Conservation (phyloP, 1,140 invertebrate genomes). For the Hetaerina americana region DNA sequence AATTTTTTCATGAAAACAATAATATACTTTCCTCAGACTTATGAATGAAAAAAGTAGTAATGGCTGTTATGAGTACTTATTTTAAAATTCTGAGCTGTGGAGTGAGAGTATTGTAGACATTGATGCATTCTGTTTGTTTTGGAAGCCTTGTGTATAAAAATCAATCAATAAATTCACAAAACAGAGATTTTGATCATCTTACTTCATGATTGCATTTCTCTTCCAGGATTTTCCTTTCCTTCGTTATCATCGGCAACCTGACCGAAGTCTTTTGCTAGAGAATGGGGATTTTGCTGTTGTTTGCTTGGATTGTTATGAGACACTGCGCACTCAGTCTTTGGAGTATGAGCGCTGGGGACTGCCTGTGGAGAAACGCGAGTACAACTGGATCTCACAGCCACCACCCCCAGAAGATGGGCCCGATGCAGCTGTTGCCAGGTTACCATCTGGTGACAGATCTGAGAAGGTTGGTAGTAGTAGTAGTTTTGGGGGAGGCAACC, state of each 20-base stretch:
- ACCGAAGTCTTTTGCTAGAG: conserved; percentile 69
- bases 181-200: no score
- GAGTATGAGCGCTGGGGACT: conserved; percentile 82
- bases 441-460: conserved; percentile 65
- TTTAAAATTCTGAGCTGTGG: no score
- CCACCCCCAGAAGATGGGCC: conserved; percentile 75
- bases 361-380: conserved; percentile 71
- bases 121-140: no score
- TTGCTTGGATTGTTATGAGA: conserved; percentile 85
- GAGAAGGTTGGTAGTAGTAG: conserved; percentile 46
- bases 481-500: no score
- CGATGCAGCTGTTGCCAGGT: conserved; percentile 60
- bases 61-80: no score
- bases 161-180: no score
- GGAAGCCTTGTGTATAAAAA: no score
- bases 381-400: conserved; percentile 84
- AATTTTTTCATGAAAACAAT: no score
- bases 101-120: no score
- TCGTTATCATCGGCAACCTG: conserved; percentile 65
- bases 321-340: conserved; percentile 63
- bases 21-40: no score
- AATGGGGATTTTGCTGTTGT: conserved; percentile 83
- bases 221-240: conserved; percentile 40
- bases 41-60: no score
- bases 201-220: conserved; percentile 2